These are phyloP conservation scores for Nephrocerus scutellatus DNA, from an alignment of 2,888 invertebrate genomes.

Conservation along the genomic window DNA sequence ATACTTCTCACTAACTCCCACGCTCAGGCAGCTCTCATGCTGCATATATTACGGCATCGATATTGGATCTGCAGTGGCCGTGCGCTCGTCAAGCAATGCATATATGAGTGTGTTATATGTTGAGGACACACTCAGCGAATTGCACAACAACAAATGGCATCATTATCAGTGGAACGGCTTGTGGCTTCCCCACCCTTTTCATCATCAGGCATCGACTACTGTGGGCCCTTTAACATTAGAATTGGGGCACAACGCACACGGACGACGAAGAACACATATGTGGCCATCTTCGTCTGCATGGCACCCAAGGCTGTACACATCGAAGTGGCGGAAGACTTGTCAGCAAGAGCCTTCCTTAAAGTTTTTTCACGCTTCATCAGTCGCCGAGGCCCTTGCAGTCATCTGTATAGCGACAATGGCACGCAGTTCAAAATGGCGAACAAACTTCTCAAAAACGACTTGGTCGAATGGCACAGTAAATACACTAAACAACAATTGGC, in stretches of 20 bases:
- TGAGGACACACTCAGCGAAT: conserved; percentile 8
- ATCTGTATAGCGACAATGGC: conserved; percentile 14
- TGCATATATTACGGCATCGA: conserved; percentile 1
- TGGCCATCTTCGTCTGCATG: conserved; percentile 9
- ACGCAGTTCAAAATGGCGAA: conserved; percentile 9
- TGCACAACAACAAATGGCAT: conserved; percentile 9
- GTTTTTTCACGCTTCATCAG: conserved; percentile 10
- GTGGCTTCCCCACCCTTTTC: conserved; percentile 8
- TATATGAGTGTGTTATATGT: conserved; percentile 7
- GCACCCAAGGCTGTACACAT: conserved; percentile 10
- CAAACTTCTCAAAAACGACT: no score
- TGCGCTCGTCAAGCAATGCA: conserved; percentile 3
- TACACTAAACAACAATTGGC: conserved; percentile 5
- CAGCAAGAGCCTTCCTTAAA: conserved; percentile 13
- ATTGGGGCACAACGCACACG: conserved; percentile 2
- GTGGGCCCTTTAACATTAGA: conserved; percentile 7
- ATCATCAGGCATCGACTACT: conserved; percentile 7
- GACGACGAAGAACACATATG: conserved; percentile 8
- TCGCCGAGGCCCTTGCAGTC: conserved; percentile 13
- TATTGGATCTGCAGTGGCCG: conserved; percentile 8
- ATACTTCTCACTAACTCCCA: conserved; percentile 4
- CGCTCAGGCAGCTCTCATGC: conserved; percentile 6
- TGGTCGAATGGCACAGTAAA: conserved; percentile 4
- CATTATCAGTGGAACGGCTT: conserved; percentile 8
- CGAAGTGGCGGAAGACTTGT: conserved; percentile 7